phyloP scores from a whole-genome alignment of 2,113 vertebrate genomes.

The Panthera leo region DNA sequence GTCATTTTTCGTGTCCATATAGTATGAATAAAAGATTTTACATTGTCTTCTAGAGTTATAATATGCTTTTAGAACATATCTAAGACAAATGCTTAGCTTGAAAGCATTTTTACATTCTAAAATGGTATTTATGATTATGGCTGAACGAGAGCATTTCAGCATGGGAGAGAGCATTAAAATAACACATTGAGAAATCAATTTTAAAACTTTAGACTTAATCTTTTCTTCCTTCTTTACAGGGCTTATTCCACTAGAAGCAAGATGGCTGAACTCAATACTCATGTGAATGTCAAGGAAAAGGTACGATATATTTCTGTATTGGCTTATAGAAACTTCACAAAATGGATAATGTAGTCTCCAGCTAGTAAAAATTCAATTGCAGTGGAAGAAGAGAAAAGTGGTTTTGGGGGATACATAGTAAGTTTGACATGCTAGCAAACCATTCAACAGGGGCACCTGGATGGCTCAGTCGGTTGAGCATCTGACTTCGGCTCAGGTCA shows the following conservation, averaged over 20 bases:
- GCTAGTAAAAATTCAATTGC: not conserved
- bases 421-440: not conserved
- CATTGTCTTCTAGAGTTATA: slow-evolving; percentile 32
- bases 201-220: slow-evolving; percentile 53
- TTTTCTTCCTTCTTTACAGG: slow-evolving; percentile 67
- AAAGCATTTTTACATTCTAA: slow-evolving; percentile 47
- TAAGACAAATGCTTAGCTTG: slow-evolving; percentile 37
- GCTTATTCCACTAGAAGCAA: slow-evolving; percentile 65
- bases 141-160: too few species aligned
- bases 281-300: slow-evolving; percentile 89
- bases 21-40: slow-evolving; percentile 59
- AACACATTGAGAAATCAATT: slow-evolving; percentile 18
- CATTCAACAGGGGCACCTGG: not conserved
- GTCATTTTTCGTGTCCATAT: slow-evolving; percentile 32
- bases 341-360: not conserved
- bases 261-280: slow-evolving; percentile 86
- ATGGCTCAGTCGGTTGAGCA: too few species aligned
- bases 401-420: not conserved
- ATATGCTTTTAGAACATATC: slow-evolving; percentile 55
- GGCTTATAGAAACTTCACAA: not conserved
- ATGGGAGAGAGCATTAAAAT: slow-evolving; percentile 8
- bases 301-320: slow-evolving; percentile 72
- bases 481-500: too few species aligned
- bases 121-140: slow-evolving; percentile 46
- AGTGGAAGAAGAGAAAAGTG: not conserved